Conservation (phyloP, 2,888 invertebrate genomes). For the Macroteleia sp. region DNA sequence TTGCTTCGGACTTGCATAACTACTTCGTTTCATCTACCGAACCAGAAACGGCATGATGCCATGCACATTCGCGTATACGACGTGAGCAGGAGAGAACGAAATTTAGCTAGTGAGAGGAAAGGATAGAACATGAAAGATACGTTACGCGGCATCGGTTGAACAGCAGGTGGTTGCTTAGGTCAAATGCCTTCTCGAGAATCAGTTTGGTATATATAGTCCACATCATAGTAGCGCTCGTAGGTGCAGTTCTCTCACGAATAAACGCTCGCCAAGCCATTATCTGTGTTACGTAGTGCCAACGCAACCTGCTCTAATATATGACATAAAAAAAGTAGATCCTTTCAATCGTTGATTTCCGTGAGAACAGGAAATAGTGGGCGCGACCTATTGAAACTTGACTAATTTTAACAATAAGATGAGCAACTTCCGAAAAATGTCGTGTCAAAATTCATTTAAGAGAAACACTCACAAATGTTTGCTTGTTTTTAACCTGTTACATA, state of each 20-base stretch:
- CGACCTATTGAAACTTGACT: conserved; percentile 2
- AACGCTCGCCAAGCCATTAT: conserved; percentile 24
- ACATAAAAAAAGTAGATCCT: conserved; percentile 6
- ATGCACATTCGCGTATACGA: conserved; percentile 72
- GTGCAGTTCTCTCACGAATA: conserved; percentile 60
- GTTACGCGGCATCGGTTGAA: conserved; percentile 76
- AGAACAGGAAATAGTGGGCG: neutral
- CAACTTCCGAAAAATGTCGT: too few relatives aligned
- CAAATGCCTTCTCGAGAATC: conserved; percentile 80
- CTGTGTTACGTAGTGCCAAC: conserved; percentile 38
- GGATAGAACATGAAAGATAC: conserved; percentile 67
- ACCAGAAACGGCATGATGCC: conserved; percentile 73
- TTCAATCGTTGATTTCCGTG: conserved; percentile 4
- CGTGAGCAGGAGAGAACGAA: conserved; percentile 52
- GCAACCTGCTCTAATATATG: conserved; percentile 29
- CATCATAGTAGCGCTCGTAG: conserved; percentile 63
- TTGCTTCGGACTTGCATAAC: conserved; percentile 71
- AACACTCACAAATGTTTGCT: too few relatives aligned
- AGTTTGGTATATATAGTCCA: conserved; percentile 73
- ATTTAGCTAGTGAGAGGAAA: conserved; percentile 44
- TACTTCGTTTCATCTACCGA: conserved; percentile 68
- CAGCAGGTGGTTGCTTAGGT: conserved; percentile 81
- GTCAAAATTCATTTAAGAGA: too few relatives aligned
- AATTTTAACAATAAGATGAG: too few relatives aligned
- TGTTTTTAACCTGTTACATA: too few relatives aligned